phyloP scores from a whole-genome alignment of 1,140 invertebrate genomes.

The Eubasilissa regina region DNA sequence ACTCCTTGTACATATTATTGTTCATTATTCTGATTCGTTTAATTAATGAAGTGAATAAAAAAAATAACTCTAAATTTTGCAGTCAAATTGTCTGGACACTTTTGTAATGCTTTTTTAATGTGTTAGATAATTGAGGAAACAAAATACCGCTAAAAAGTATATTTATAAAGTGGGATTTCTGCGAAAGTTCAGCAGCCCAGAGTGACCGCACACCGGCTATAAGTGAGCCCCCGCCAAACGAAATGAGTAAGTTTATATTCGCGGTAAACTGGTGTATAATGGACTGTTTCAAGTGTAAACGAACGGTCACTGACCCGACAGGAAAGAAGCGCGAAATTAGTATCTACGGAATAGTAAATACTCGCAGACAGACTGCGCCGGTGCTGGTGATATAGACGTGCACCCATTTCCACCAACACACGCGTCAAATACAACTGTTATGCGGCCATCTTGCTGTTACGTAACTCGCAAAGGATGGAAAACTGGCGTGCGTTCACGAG shows the following conservation, averaged over 20 bases:
- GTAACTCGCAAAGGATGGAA: slow-evolving; percentile 20
- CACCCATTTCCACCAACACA: slow-evolving; percentile 36
- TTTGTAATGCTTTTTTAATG: too few relatives aligned
- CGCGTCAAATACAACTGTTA: slow-evolving; percentile 27
- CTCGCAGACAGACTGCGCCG: not conserved
- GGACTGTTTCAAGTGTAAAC: slow-evolving; percentile 36
- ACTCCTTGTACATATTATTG: not conserved
- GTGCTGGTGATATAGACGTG: slow-evolving; percentile 21
- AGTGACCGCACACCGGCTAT: not conserved
- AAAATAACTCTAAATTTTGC: too few relatives aligned
- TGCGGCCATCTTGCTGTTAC: slow-evolving; percentile 14
- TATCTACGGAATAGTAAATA: slow-evolving; percentile 17
- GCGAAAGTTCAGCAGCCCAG: not conserved
- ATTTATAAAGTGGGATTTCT: not conserved
- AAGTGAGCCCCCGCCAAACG: not conserved
- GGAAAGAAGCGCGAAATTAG: slow-evolving; percentile 28
- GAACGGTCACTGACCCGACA: slow-evolving; percentile 30
- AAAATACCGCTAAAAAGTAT: too few relatives aligned
- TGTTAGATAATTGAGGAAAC: too few relatives aligned
- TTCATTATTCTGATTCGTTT: not conserved
- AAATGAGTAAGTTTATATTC: slow-evolving; percentile 2
- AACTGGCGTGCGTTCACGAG: slow-evolving; percentile 28
- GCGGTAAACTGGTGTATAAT: slow-evolving; percentile 15
- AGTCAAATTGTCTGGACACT: too few relatives aligned
- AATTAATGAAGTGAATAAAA: too few relatives aligned